Conservation (phyloP, 2,113 vertebrate species). For the Hemicordylus capensis region DNA sequence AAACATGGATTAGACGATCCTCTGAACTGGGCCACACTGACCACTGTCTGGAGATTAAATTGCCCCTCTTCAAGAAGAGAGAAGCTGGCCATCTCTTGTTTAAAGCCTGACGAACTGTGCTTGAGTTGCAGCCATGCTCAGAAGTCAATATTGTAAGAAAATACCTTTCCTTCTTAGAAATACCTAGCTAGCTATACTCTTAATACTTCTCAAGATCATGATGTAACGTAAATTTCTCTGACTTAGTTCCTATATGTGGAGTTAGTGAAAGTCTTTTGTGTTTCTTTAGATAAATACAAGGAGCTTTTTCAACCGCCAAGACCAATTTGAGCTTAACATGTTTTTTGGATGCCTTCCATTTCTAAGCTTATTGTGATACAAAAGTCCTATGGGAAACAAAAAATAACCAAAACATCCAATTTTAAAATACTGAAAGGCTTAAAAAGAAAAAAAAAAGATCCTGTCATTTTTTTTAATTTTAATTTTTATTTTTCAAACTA, state of each 20-base stretch:
- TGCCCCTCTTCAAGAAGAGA: not conserved
- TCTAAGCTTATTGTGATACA: slow-evolving; percentile 72
- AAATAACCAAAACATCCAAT: slow-evolving; percentile 62
- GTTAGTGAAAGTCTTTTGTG: slow-evolving; percentile 80
- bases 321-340: slow-evolving; percentile 63
- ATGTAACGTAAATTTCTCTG: slow-evolving; percentile 74
- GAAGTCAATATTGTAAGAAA: slow-evolving; percentile 77
- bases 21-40: not conserved
- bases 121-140: slow-evolving; percentile 70
- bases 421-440: slow-evolving; percentile 66
- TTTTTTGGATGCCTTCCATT: slow-evolving; percentile 66
- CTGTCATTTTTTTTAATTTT: slow-evolving; percentile 54
- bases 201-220: slow-evolving; percentile 77
- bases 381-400: slow-evolving; percentile 74
- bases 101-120: slow-evolving; percentile 62
- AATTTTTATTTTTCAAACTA: slow-evolving; percentile 74
- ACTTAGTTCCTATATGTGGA: slow-evolving; percentile 78
- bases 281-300: slow-evolving; percentile 77
- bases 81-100: slow-evolving; percentile 35
- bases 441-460: slow-evolving; percentile 62
- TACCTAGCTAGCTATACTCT: slow-evolving; percentile 78
- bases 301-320: slow-evolving; percentile 71
- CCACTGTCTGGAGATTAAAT: not conserved
- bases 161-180: slow-evolving; percentile 79
- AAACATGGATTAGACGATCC: too few relatives aligned